phyloP scores from a whole-genome alignment of 1,140 invertebrate genomes.

The Saccostrea glomerata region DNA sequence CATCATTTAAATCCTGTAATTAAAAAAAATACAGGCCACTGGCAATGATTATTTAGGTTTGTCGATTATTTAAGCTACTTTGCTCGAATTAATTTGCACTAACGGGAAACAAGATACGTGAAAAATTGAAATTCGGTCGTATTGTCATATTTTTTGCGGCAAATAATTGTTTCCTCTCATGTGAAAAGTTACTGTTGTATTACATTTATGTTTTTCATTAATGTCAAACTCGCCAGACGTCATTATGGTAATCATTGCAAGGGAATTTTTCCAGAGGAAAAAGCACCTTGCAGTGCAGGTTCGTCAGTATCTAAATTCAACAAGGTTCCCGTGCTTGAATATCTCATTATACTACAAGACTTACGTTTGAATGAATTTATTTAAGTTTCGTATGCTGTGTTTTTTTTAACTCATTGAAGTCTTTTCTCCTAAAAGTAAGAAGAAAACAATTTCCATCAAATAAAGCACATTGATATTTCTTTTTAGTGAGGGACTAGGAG shows the following conservation, averaged over 20 bases:
- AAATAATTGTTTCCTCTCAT: neutral
- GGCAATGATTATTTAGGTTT: neutral
- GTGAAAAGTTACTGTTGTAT: neutral
- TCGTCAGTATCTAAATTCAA: neutral
- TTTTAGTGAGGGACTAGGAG: too few species aligned
- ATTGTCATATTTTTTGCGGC: neutral
- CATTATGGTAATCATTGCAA: neutral
- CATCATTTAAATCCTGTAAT: neutral
- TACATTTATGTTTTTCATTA: neutral
- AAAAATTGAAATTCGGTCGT: neutral
- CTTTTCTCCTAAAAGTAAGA: too few species aligned
- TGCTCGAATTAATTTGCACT: neutral
- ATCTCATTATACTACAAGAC: too few species aligned
- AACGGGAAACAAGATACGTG: neutral
- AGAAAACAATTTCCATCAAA: too few species aligned
- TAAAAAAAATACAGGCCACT: neutral
- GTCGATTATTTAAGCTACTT: neutral
- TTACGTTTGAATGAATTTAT: too few species aligned
- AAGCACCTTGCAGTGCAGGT: neutral
- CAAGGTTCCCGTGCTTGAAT: too few species aligned
- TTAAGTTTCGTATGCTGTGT: too few species aligned
- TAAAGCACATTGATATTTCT: too few species aligned
- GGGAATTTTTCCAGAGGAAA: neutral
- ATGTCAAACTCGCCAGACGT: neutral
- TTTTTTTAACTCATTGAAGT: too few species aligned